Percentiles rank a stretch among this genome's conserved stretches.
These are phyloP conservation scores for Contarinia nasturtii DNA, from an alignment of 1,140 invertebrate genomes.

Conservation along the genomic window DNA sequence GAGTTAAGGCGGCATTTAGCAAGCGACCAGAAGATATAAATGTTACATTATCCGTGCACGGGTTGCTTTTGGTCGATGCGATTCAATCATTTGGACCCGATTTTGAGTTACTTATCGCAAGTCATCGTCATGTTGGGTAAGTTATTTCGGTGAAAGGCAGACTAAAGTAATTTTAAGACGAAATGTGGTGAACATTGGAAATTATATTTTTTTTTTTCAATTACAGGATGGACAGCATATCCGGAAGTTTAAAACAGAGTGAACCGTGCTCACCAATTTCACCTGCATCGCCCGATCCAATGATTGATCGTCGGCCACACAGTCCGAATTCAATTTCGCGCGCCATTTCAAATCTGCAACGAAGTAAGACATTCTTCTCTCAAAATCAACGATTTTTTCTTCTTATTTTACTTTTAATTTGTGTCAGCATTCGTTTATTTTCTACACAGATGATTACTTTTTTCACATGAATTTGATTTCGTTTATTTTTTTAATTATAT, in stretches of 20 bases:
- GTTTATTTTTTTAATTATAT: too few relatives aligned
- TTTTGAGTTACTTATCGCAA: constrained; percentile 84
- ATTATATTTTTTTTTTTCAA: constrained; percentile 1
- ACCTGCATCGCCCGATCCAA: constrained; percentile 42
- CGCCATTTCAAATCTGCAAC: constrained; percentile 17
- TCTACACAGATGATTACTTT: not conserved
- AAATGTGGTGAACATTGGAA: not conserved
- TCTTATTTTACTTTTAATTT: not conserved
- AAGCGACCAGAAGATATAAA: constrained; percentile 50
- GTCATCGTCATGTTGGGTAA: constrained; percentile 80
- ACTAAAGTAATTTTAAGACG: not conserved
- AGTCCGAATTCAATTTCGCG: constrained; percentile 19
- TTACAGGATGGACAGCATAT: constrained; percentile 74
- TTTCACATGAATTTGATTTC: not conserved
- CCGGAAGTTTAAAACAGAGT: constrained; percentile 77
- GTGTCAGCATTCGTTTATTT: not conserved
- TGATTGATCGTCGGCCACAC: constrained; percentile 21
- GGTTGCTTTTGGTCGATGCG: constrained; percentile 80
- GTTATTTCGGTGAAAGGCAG: too few relatives aligned
- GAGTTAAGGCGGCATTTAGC: constrained; percentile 57
- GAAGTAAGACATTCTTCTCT: too few relatives aligned
- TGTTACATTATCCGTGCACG: constrained; percentile 72
- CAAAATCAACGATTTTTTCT: too few relatives aligned
- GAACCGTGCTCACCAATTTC: constrained; percentile 74
- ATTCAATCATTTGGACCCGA: constrained; percentile 86